These are phyloP conservation scores for Zosterops pallidus DNA, from an alignment of 2,113 vertebrate genomes.

Conservation along the genomic window DNA sequence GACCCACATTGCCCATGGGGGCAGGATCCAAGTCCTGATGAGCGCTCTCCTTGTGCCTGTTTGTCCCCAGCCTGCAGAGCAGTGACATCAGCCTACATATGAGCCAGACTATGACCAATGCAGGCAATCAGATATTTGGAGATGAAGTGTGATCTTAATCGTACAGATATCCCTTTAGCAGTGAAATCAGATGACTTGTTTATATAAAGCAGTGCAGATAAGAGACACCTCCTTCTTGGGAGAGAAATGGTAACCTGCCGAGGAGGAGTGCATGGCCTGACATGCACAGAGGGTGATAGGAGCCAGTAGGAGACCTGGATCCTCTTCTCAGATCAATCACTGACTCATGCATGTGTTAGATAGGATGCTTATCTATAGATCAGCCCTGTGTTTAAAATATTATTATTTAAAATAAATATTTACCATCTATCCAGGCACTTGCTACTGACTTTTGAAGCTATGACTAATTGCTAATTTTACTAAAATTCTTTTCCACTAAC, in stretches of 20 bases:
- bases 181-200: not conserved
- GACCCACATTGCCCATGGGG: not conserved
- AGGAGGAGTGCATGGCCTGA: not conserved
- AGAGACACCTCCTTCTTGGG: not conserved
- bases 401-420: not conserved
- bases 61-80: not conserved
- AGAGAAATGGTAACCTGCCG: not conserved
- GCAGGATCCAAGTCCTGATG: not conserved
- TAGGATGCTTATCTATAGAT: not conserved
- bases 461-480: not conserved
- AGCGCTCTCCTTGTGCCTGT: not conserved
- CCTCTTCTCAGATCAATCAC: not conserved
- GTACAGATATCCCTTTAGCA: not conserved
- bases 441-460: not conserved
- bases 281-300: not conserved
- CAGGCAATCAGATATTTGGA: not conserved
- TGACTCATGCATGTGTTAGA: not conserved
- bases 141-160: not conserved
- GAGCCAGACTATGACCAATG: not conserved
- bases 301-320: not conserved
- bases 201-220: not conserved
- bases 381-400: not conserved
- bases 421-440: not conserved
- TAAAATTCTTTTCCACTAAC: not conserved
- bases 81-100: rapidly evolving